Conservation (phyloP, 2,888 invertebrate species). For the Hermodice carunculata region DNA sequence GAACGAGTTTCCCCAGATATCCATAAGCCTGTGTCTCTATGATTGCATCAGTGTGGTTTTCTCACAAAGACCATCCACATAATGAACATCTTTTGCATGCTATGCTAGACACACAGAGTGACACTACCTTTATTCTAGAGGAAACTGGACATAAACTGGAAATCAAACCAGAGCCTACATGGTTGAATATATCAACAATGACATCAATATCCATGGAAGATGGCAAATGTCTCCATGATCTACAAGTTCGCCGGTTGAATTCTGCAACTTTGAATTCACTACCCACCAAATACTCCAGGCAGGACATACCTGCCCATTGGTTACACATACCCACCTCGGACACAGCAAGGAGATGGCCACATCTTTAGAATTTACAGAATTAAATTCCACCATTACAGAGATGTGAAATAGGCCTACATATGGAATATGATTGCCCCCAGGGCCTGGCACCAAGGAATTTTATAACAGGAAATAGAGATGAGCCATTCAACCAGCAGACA, state of each 20-base stretch:
- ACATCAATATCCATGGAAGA: too few relatives aligned
- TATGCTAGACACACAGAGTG: slow-evolving; percentile 41
- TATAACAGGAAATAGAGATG: too few relatives aligned
- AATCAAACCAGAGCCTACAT: too few relatives aligned
- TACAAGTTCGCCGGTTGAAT: slow-evolving; percentile 30
- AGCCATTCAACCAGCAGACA: slow-evolving; percentile 36
- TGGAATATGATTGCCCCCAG: slow-evolving; percentile 42
- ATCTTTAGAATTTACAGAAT: slow-evolving; percentile 28
- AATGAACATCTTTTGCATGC: slow-evolving; percentile 41
- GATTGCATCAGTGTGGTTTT: slow-evolving; percentile 41
- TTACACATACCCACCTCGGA: slow-evolving; percentile 42
- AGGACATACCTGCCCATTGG: slow-evolving; percentile 35
- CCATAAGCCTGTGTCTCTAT: slow-evolving; percentile 7
- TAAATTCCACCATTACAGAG: slow-evolving; percentile 23
- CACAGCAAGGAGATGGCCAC: slow-evolving; percentile 36
- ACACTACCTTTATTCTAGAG: slow-evolving; percentile 43
- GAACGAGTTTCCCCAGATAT: too few relatives aligned
- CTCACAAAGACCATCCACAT: slow-evolving; percentile 20
- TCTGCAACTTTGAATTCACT: slow-evolving; percentile 18
- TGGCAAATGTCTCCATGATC: slow-evolving; percentile 16
- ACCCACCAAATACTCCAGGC: slow-evolving; percentile 35
- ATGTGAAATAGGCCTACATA: slow-evolving; percentile 36
- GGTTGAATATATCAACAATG: too few relatives aligned
- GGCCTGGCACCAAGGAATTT: slow-evolving; percentile 40
- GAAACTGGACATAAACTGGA: too few relatives aligned